Evolutionary conservation across 2,113 vertebrate genomes (phyloP).

Genomic region (Gorilla gorilla): DNA sequence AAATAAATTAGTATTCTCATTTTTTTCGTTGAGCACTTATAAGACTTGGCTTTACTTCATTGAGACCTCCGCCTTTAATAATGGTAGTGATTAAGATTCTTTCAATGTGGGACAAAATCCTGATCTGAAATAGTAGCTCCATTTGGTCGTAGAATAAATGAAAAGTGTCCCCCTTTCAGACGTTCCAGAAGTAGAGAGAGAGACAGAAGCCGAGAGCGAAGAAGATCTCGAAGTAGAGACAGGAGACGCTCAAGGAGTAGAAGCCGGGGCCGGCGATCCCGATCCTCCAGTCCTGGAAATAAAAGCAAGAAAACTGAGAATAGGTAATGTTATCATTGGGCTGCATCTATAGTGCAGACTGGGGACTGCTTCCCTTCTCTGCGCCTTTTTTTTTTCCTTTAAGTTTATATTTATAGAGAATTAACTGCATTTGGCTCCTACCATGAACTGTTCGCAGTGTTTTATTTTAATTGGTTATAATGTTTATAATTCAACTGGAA

Average conservation of each 20-base stretch:
- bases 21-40: neutral
- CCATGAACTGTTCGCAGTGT: neutral
- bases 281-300: conserved; percentile 89
- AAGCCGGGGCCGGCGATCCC: conserved; percentile 90
- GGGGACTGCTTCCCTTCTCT: neutral
- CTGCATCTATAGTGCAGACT: neutral
- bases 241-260: conserved; percentile 91
- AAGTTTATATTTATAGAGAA: neutral
- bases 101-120: neutral
- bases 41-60: neutral
- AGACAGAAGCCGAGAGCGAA: conserved; percentile 87
- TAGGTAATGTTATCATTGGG: conserved; percentile 81
- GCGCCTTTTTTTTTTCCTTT: neutral
- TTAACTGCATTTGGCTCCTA: neutral
- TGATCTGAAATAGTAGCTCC: neutral
- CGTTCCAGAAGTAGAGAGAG: conserved; percentile 92
- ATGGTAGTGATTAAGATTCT: conserved; percentile 10
- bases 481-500: neutral
- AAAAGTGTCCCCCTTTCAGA: conserved; percentile 76
- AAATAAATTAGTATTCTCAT: neutral
- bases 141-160: neutral
- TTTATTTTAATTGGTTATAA: conserved; percentile 7
- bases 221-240: conserved; percentile 93
- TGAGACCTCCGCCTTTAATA: neutral
- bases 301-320: conserved; percentile 92